A percentile compares a stretch with the other conserved stretches of the same genome.
phyloP scores from a whole-genome alignment of 2,888 invertebrate genomes.

The Hyalella azteca region DNA sequence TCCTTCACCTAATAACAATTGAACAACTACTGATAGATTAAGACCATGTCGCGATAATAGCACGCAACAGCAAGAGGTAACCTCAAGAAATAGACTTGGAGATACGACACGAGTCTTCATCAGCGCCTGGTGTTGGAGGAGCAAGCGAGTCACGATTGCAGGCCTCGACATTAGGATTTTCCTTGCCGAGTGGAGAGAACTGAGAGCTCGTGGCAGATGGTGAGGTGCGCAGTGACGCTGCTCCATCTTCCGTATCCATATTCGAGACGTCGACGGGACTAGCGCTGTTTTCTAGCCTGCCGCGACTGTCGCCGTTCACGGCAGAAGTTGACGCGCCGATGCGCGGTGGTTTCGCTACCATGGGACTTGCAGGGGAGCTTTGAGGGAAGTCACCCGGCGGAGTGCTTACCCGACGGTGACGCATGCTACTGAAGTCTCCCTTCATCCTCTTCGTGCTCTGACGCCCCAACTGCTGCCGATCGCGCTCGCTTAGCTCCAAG shows the following conservation, averaged over 20 bases:
- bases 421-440: conserved; percentile 24
- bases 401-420: background rate
- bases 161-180: background rate
- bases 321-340: background rate
- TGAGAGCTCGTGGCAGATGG: conserved; percentile 30
- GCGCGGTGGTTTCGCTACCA: conserved; percentile 15
- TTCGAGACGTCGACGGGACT: background rate
- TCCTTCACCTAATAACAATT: conserved; percentile 24
- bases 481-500: conserved; percentile 13
- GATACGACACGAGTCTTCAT: background rate
- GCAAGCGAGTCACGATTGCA: background rate
- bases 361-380: background rate
- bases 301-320: background rate
- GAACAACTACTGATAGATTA: conserved; percentile 15
- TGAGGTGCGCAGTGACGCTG: conserved; percentile 19
- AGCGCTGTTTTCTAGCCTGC: background rate
- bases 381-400: background rate
- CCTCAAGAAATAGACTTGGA: conserved; percentile 33
- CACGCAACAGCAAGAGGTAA: background rate
- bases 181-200: conserved; percentile 9
- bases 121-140: background rate
- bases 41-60: background rate
- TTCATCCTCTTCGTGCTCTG: background rate
- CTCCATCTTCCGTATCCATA: conserved; percentile 26
- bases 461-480: background rate